These are phyloP conservation scores for Pherbina coryleti DNA, from an alignment of 2,888 invertebrate species.

Conservation along the genomic window DNA sequence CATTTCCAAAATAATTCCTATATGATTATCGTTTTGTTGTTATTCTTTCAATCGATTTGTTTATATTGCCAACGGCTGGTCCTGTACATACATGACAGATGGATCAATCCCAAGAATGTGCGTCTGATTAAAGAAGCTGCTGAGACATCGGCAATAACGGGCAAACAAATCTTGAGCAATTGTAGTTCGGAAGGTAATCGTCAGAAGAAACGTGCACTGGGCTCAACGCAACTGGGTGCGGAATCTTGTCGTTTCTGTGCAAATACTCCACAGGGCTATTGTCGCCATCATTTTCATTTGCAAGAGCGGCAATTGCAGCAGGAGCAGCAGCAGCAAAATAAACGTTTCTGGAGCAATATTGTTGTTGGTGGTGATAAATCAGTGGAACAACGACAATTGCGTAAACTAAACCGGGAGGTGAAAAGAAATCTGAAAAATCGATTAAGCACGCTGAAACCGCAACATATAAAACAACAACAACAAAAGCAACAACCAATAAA, in stretches of 20 bases:
- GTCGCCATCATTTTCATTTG: slow-evolving; percentile 65
- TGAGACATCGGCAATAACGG: slow-evolving; percentile 55
- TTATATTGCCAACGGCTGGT: slow-evolving; percentile 68
- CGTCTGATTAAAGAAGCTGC: slow-evolving; percentile 65
- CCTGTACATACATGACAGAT: slow-evolving; percentile 66
- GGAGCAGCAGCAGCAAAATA: slow-evolving; percentile 43
- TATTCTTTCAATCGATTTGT: slow-evolving; percentile 69
- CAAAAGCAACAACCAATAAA: slow-evolving; percentile 27
- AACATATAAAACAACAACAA: slow-evolving; percentile 46
- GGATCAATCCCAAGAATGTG: slow-evolving; percentile 66
- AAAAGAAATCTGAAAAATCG: slow-evolving; percentile 62
- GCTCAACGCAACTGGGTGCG: slow-evolving; percentile 42
- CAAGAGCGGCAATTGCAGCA: slow-evolving; percentile 59
- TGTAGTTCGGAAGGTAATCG: not conserved
- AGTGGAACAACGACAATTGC: slow-evolving; percentile 57
- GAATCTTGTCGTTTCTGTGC: slow-evolving; percentile 65
- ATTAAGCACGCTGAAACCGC: slow-evolving; percentile 49
- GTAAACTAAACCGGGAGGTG: slow-evolving; percentile 58
- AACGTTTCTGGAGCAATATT: slow-evolving; percentile 47
- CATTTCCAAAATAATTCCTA: slow-evolving; percentile 46
- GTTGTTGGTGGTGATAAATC: slow-evolving; percentile 41
- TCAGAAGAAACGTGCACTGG: slow-evolving; percentile 6
- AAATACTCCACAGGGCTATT: slow-evolving; percentile 66
- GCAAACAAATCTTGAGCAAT: not conserved
- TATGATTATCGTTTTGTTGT: slow-evolving; percentile 69